These are phyloP conservation scores for Amphiprion percula DNA, from an alignment of 2,113 vertebrate species.

Conservation along the genomic window DNA sequence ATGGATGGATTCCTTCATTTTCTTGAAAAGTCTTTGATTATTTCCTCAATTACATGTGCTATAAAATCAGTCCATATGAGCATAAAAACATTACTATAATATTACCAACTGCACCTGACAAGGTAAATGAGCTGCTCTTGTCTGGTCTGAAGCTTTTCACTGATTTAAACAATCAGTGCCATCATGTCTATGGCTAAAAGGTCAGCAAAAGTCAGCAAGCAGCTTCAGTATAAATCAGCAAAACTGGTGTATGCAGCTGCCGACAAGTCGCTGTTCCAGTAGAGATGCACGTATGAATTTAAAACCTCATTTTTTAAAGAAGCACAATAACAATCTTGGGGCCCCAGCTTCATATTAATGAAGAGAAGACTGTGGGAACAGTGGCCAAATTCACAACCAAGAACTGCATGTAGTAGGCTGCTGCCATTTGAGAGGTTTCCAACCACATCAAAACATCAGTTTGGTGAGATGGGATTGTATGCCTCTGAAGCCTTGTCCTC, in stretches of 20 bases:
- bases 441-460: slow-evolving; percentile 59
- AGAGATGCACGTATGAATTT: neutral
- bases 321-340: slow-evolving; percentile 16
- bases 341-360: slow-evolving; percentile 10
- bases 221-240: slow-evolving; percentile 17
- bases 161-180: slow-evolving; percentile 30
- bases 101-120: too few relatives aligned
- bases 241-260: neutral
- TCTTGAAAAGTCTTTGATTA: neutral
- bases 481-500: slow-evolving; percentile 40
- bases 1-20: neutral
- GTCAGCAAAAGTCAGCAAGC: neutral
- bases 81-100: neutral
- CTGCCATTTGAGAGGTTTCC: slow-evolving; percentile 50
- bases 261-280: neutral
- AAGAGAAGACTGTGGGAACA: slow-evolving; percentile 15
- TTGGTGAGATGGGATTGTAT: slow-evolving; percentile 57
- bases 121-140: too few relatives aligned
- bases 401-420: slow-evolving; percentile 21
- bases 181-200: neutral
- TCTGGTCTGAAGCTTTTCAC: neutral
- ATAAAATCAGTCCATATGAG: neutral
- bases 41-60: neutral
- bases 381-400: slow-evolving; percentile 47
- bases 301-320: slow-evolving; percentile 9